Conservation (phyloP, 2,888 invertebrate species). For the Lacanobia wlatinum region DNA sequence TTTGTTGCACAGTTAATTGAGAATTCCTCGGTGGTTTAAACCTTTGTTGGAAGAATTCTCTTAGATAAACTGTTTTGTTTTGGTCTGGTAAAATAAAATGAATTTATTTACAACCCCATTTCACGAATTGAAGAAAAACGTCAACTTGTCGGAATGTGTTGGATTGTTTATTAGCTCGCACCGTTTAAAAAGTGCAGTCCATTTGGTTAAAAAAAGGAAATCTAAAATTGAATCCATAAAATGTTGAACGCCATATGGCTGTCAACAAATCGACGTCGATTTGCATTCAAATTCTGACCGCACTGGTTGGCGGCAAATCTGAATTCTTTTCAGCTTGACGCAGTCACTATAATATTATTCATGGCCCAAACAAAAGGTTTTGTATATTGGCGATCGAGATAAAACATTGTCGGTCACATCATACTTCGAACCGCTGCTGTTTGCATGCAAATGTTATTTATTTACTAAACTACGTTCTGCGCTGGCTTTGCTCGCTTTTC, state of each 20-base stretch:
- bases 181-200: slow-evolving; percentile 21
- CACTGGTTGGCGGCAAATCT: slow-evolving; percentile 49
- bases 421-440: slow-evolving; percentile 26
- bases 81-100: neutral
- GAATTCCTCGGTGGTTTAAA: slow-evolving; percentile 22
- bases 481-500: slow-evolving; percentile 29
- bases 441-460: slow-evolving; percentile 54
- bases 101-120: neutral
- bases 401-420: slow-evolving; percentile 58
- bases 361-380: slow-evolving; percentile 60
- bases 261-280: slow-evolving; percentile 51
- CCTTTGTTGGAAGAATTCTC: neutral
- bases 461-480: slow-evolving; percentile 37
- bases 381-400: slow-evolving; percentile 56
- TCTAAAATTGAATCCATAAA: slow-evolving; percentile 38
- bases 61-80: slow-evolving; percentile 10
- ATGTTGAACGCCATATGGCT: slow-evolving; percentile 34
- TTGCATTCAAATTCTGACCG: slow-evolving; percentile 55
- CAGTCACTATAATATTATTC: slow-evolving; percentile 54
- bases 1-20: slow-evolving; percentile 34
- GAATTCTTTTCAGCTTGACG: slow-evolving; percentile 49
- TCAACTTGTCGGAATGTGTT: neutral
- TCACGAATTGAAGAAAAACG: neutral
- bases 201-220: slow-evolving; percentile 29
- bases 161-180: slow-evolving; percentile 8